These are phyloP conservation scores for Mormyrops attenuatus DNA, from an alignment of 2,797 vertebrate species.

Conservation along the genomic window DNA sequence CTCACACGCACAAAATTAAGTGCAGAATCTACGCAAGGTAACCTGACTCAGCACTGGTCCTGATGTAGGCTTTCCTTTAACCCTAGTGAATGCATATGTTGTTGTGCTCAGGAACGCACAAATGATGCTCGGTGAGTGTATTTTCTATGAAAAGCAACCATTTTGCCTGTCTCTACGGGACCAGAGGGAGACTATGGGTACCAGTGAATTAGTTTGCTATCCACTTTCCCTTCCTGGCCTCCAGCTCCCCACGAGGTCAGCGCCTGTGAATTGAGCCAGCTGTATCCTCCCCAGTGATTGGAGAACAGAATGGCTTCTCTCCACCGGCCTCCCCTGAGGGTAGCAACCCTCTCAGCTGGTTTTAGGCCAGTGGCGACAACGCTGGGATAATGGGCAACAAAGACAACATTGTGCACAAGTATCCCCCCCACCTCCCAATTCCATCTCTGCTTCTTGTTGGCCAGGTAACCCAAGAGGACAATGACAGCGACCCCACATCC, in stretches of 20 bases:
- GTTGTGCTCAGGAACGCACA: background rate
- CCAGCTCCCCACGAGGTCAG: background rate
- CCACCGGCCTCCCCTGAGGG: background rate
- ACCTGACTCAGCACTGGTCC: background rate
- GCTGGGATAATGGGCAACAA: conserved; percentile 2
- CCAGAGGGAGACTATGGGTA: background rate
- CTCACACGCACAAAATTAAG: background rate
- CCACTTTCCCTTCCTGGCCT: background rate
- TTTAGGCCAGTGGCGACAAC: background rate
- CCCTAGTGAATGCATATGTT: background rate
- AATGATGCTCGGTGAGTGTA: background rate
- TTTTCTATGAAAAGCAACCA: background rate
- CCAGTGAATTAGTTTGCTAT: background rate
- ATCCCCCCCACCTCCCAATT: background rate
- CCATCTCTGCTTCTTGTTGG: background rate
- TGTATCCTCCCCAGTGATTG: background rate
- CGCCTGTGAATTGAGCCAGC: background rate
- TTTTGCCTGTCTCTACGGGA: background rate
- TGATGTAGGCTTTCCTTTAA: background rate
- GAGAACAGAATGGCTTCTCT: background rate
- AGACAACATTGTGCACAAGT: conserved; percentile 3
- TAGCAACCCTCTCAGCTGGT: background rate
- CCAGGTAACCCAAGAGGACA: conserved; percentile 14
- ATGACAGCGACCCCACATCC: background rate
- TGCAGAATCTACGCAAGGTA: background rate